Evolutionary conservation across 2,113 vertebrate genomes (phyloP).

Genomic region (Corythornis vintsioides): DNA sequence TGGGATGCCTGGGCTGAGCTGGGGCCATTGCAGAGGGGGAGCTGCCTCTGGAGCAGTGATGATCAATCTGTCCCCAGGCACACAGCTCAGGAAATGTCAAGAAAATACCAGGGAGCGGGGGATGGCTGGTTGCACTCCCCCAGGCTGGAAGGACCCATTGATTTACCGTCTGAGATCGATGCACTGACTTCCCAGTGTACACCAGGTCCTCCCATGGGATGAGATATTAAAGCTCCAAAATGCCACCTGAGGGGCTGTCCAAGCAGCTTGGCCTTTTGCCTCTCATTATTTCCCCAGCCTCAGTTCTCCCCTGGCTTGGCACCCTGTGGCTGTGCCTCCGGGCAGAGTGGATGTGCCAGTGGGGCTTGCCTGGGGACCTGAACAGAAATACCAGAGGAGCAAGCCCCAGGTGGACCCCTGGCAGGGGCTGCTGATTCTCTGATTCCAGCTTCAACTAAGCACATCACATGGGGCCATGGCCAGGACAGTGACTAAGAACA

Average conservation of each 20-base stretch:
- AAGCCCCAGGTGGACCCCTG: not conserved
- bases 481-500: not conserved
- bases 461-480: accelerated
- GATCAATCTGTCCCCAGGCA: slow-evolving; percentile 3
- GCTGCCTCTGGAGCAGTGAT: not conserved
- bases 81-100: not conserved
- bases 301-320: not conserved
- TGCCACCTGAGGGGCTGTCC: not conserved
- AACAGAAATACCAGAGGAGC: not conserved
- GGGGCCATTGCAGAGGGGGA: not conserved
- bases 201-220: not conserved
- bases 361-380: accelerated
- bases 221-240: not conserved
- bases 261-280: not conserved
- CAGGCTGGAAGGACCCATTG: not conserved
- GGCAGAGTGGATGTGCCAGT: accelerated
- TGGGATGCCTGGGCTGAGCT: not conserved
- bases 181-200: not conserved
- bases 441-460: not conserved
- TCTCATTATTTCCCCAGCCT: accelerated
- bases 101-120: slow-evolving; percentile 24
- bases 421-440: not conserved
- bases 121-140: not conserved
- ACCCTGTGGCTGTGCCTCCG: not conserved
- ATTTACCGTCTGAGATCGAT: slow-evolving; percentile 25